Evolutionary conservation across 2,888 invertebrate species (phyloP).

Genomic region (Heliothis peltigera): DNA sequence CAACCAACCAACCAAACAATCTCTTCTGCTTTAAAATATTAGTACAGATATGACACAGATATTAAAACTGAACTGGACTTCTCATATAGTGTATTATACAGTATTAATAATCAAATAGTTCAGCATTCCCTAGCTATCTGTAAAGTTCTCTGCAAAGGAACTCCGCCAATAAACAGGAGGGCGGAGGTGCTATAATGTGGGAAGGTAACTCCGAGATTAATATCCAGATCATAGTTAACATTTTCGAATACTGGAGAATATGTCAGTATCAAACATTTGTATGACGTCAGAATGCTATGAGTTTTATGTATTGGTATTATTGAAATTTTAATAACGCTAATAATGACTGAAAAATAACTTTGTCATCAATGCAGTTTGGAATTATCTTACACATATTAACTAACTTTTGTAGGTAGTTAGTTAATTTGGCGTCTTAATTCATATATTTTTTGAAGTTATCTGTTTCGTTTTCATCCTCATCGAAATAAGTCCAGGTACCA

Average conservation of each 20-base stretch:
- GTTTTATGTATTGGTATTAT: too few species aligned
- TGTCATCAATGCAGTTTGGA: too few species aligned
- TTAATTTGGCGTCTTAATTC: too few species aligned
- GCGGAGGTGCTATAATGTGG: background rate
- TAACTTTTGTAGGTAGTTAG: too few species aligned
- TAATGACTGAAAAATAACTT: too few species aligned
- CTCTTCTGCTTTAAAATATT: too few species aligned
- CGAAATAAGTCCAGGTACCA: too few species aligned
- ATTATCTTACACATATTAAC: too few species aligned
- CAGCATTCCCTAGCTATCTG: background rate
- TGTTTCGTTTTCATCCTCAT: too few species aligned
- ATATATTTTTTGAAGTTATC: too few species aligned
- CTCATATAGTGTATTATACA: background rate
- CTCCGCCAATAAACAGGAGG: conserved; percentile 7
- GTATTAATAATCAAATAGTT: conserved; percentile 23
- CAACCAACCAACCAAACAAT: too few species aligned
- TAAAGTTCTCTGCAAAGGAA: conserved; percentile 23
- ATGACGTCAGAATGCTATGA: background rate
- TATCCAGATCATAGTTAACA: conserved; percentile 34
- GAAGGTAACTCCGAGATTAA: conserved; percentile 20
- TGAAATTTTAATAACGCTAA: too few species aligned
- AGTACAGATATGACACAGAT: background rate
- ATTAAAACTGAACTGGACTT: background rate
- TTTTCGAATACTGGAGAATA: background rate
- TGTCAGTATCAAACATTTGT: background rate